Conservation (phyloP, 2,888 invertebrate genomes). For the Nomada hirtipes region DNA sequence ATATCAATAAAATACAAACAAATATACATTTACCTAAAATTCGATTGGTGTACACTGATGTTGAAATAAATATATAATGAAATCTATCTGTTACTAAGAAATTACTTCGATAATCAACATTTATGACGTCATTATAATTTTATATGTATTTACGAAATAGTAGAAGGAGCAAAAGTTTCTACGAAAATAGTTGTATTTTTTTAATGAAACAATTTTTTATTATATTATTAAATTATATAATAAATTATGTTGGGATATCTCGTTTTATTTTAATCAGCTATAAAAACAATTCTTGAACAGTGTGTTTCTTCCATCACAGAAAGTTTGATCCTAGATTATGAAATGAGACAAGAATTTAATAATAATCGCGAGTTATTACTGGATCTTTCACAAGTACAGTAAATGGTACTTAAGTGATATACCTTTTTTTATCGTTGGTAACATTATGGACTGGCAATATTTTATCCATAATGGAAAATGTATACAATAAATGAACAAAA, state of each 20-base stretch:
- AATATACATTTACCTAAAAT: neutral
- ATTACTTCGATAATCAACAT: too few species aligned
- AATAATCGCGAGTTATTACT: neutral
- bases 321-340: neutral
- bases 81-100: neutral
- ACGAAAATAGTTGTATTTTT: too few species aligned
- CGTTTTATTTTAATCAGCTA: too few species aligned
- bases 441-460: neutral
- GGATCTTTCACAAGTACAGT: neutral
- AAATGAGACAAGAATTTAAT: constrained; percentile 1
- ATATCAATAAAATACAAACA: too few species aligned
- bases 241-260: too few species aligned
- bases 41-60: neutral
- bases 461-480: neutral
- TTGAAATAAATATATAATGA: neutral
- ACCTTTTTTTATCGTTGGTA: neutral
- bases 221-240: too few species aligned
- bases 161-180: too few species aligned
- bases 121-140: too few species aligned
- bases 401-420: neutral
- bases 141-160: too few species aligned
- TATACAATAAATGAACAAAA: neutral
- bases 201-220: too few species aligned
- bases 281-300: too few species aligned
- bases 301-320: neutral